These are phyloP conservation scores for Hirudinaria manillensis DNA, from an alignment of 2,888 invertebrate genomes.

Conservation along the genomic window DNA sequence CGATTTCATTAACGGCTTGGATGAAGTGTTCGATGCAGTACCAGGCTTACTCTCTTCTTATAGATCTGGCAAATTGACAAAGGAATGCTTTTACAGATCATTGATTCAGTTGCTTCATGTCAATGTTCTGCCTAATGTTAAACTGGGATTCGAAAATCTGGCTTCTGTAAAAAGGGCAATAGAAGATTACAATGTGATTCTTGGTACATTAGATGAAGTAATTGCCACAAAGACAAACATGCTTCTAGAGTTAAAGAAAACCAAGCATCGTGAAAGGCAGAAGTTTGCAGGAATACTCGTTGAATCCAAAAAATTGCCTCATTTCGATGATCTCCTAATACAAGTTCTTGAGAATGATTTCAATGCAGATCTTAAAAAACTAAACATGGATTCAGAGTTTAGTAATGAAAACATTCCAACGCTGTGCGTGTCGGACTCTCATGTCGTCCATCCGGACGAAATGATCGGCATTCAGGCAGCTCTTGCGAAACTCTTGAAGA, in stretches of 20 bases:
- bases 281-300: not conserved
- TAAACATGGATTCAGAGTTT: not conserved
- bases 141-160: not conserved
- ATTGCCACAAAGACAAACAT: slow-evolving; percentile 10
- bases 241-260: slow-evolving; percentile 4
- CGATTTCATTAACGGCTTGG: slow-evolving; percentile 18
- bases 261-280: slow-evolving; percentile 1
- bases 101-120: slow-evolving; percentile 21
- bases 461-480: not conserved
- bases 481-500: slow-evolving; percentile 1
- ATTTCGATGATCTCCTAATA: not conserved
- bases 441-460: not conserved
- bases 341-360: slow-evolving; percentile 21
- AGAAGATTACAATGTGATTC: not conserved
- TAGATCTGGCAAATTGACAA: slow-evolving; percentile 7
- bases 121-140: slow-evolving; percentile 20
- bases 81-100: slow-evolving; percentile 9
- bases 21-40: slow-evolving; percentile 24
- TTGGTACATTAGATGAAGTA: not conserved
- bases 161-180: not conserved
- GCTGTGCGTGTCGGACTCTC: not conserved
- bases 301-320: not conserved
- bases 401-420: not conserved
- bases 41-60: not conserved
- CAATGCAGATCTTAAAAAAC: slow-evolving; percentile 20